Conservation (phyloP, 2,113 vertebrate species). For the Brienomyrus brachyistius region DNA sequence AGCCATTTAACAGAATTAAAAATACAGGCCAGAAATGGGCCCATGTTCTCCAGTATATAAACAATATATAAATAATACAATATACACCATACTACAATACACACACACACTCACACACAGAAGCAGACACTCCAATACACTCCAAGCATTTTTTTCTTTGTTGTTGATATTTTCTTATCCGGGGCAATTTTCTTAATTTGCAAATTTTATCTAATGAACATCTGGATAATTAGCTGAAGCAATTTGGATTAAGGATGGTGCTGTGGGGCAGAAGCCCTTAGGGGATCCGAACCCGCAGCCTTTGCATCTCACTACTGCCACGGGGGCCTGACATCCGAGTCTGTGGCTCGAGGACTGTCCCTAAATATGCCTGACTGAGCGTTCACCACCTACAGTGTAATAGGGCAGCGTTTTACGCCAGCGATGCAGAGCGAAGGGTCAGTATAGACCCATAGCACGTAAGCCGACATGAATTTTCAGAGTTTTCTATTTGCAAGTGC, state of each 20-base stretch:
- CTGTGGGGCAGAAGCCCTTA: neutral
- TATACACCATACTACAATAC: neutral
- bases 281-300: neutral
- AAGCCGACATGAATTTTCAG: neutral
- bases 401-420: neutral
- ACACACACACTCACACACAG: neutral
- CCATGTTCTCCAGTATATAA: neutral
- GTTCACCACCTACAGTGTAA: neutral
- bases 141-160: neutral
- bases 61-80: neutral
- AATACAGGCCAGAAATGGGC: neutral
- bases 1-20: neutral
- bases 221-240: conserved; percentile 7
- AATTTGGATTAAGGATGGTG: conserved; percentile 1
- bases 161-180: conserved; percentile 1
- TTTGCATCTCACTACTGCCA: neutral
- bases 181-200: neutral
- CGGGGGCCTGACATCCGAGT: neutral
- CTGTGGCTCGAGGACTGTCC: neutral
- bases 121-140: neutral
- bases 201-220: neutral
- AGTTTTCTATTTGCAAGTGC: neutral
- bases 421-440: neutral
- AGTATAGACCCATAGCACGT: neutral
- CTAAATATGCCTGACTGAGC: neutral